Evolutionary conservation across 2,888 invertebrate species (phyloP), one percentile per base, ranked within the genome.

Genomic region (Stenodema calcarata): DNA sequence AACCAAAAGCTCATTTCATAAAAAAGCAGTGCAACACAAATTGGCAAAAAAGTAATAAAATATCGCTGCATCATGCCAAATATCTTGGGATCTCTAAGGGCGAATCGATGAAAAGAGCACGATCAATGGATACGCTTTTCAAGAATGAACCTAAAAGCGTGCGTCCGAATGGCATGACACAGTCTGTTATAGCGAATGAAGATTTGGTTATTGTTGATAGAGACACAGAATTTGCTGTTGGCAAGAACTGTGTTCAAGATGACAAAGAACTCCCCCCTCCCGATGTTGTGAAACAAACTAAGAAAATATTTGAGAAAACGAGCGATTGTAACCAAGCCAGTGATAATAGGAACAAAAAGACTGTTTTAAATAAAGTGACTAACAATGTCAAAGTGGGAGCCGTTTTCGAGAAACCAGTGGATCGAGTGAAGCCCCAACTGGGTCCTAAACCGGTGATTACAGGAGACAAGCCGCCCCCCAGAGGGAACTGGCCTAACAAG

Each of bases 211-310:
- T 91, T 79, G 90, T 91, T 41, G 91, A 91, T 87, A 90, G 90
- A 83, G 89, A 85, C 12, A 35, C 87, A 4, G 87, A 84, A 27
- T 41, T 73, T 30, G 81, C 30, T 27, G 69, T 69, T 28, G 27
- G 84, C 14, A 84, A 84, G 23, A 75, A 18, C 35, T 35, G 70
- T 35, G 27, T 42, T 47, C 84, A 41, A 44, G 87, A 87, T 54
- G 87, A 87, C 89, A 94, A 94, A 16, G 97, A 97, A 90, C 93
- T 96, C 79, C 98, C 98, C 0, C 97, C 97, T 23, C 95, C 95
- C 0, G 97, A 98, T 92, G 94, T 97, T 89, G 98, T 98, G 87
- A 96, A 96, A 90, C 95, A 96, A 88, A 95, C 96, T 16, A 93
- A 97, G 88, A 94, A 95, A 90, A 95, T 97, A 90, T 98, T 97